A percentile compares a stretch with the other conserved stretches of the same genome.
phyloP scores from a whole-genome alignment of 2,113 vertebrate species.

The Parus major region DNA sequence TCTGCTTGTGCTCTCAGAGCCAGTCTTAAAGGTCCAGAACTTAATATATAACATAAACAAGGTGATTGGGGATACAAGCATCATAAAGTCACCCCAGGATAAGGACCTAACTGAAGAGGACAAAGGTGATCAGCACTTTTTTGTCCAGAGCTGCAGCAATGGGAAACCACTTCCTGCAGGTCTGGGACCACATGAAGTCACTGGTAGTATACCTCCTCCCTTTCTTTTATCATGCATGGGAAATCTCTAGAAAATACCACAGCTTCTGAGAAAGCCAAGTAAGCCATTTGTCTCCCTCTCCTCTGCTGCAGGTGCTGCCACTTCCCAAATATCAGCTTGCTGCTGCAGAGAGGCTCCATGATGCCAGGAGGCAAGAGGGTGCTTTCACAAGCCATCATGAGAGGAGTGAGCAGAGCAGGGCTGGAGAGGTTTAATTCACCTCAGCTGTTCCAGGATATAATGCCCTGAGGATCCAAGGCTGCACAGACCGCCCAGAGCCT shows the following conservation, averaged over 20 bases:
- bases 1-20: no score
- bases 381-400: not conserved
- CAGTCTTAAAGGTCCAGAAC: no score
- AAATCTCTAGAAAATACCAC: not conserved
- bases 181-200: not conserved
- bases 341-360: accelerated
- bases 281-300: not conserved
- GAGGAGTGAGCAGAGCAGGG: not conserved
- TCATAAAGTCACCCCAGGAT: no score
- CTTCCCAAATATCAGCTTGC: not conserved
- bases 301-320: not conserved
- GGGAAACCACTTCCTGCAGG: not conserved
- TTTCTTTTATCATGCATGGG: not conserved
- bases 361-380: accelerated
- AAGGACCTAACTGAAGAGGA: not conserved
- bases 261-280: not conserved
- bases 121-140: not conserved
- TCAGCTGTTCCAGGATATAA: not conserved
- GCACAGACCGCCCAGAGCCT: not conserved
- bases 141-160: not conserved
- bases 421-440: not conserved
- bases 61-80: no score
- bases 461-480: not conserved
- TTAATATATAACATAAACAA: no score
- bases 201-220: not conserved